Base-by-base conservation (phyloP, 2,888 invertebrate genomes). In the Sinhomidia bicolor region DNA sequence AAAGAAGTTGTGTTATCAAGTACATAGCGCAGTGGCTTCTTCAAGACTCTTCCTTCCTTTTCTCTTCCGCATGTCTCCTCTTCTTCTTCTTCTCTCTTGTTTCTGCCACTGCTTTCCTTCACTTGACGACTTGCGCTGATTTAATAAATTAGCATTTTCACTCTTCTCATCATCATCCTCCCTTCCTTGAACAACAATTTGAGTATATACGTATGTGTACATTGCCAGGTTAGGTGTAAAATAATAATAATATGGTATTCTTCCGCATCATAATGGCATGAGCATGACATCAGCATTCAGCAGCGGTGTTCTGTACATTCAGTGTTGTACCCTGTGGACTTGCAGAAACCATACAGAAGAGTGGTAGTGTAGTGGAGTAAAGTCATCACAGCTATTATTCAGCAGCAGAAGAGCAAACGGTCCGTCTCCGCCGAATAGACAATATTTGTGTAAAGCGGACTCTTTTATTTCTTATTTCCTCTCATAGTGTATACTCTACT, bases 121-220 rank as follows among this genome's bases (percentile, higher is more conserved):
- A 54, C 7, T 32, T 17, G 36, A 57, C 57, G 78, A 57, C 83
- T 65, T 54, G 74, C 47, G 9, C 86, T 87, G 87, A 87, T 87
- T 87, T 87, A 87, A 87, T 87, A 87, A 87, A 87, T 87, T 87
- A 87, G 87, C 87, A 87, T 87, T 85, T 78, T 87, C 87, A 60
- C 81, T 68, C 74, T 87, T 36, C 36, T 36, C 36, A 36, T 36
- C 87, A 86, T 62, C 85, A 44, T 47, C 41, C 9, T 47, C 41
- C 9, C 12, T 60, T 60, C 26, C 41, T 41, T 47, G 51, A 57
- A 32, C 57, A 54, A 17, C 54, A 57, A 32, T 51, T 32, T 65
- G 65, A 65, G 7, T 57, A 62, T 62, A 44, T 1, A 36, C 29
- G 41, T 68, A 47, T 41, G 23, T 44, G 29, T 14, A 29, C 4